Evolutionary conservation across 2,888 invertebrate genomes (phyloP).

Genomic region (Nysson spinosus): DNA sequence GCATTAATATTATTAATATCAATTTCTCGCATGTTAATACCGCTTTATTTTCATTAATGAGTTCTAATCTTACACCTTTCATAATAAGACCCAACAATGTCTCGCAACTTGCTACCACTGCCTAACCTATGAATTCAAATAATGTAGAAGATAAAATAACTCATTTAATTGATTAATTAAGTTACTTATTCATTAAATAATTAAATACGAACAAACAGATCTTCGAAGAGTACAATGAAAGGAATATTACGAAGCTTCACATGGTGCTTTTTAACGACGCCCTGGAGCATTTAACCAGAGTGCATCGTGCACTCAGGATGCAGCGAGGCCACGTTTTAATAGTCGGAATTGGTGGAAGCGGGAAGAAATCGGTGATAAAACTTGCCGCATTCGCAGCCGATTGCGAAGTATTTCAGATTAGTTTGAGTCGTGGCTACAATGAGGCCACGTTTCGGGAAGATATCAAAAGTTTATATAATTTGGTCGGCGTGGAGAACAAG

Average conservation of each 20-base stretch:
- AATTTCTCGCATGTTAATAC: no score
- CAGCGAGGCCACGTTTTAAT: slow-evolving; percentile 90
- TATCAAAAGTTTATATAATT: slow-evolving; percentile 87
- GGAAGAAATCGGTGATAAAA: slow-evolving; percentile 89
- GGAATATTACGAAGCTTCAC: slow-evolving; percentile 83
- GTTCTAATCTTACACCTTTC: no score
- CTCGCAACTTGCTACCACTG: no score
- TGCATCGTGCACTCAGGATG: slow-evolving; percentile 91
- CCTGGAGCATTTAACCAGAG: slow-evolving; percentile 91
- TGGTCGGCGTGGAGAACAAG: slow-evolving; percentile 88
- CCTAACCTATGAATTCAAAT: no score
- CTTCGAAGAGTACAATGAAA: slow-evolving; percentile 88
- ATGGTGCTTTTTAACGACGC: slow-evolving; percentile 95
- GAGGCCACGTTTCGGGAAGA: slow-evolving; percentile 92
- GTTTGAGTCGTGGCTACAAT: slow-evolving; percentile 90
- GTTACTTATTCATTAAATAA: no score
- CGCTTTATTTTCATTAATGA: no score
- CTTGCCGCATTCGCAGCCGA: slow-evolving; percentile 91
- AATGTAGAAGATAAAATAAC: no score
- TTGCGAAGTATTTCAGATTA: slow-evolving; percentile 90
- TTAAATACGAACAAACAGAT: slow-evolving; percentile 32
- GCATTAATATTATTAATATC: no score
- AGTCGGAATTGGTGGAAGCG: slow-evolving; percentile 93
- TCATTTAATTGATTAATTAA: no score
- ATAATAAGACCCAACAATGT: no score